phyloP scores from a whole-genome alignment of 2,888 invertebrate species.

The Protodeltote pygarga region DNA sequence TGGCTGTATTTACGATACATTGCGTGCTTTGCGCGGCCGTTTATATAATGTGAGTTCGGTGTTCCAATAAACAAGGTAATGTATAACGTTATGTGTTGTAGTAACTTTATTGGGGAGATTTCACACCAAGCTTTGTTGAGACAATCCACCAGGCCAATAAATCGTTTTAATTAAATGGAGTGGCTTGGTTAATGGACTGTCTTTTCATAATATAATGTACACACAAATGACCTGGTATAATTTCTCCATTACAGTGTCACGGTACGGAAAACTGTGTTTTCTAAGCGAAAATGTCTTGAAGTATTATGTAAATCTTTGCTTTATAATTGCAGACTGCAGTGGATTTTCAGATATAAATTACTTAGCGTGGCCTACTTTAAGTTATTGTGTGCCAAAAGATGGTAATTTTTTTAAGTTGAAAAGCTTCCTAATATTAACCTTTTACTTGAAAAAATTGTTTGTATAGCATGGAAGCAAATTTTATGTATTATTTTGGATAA shows the following conservation, averaged over 20 bases:
- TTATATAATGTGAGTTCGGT: constrained; percentile 5
- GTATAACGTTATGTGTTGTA: constrained; percentile 1
- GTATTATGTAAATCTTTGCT: constrained; percentile 8
- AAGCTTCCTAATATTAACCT: no score
- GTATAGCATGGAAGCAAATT: no score
- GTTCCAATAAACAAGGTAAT: constrained; percentile 3
- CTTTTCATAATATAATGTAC: no score
- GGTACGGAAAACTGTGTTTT: not conserved
- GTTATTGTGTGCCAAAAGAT: constrained; percentile 19
- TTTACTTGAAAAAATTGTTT: no score
- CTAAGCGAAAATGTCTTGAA: not conserved
- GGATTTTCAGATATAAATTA: constrained; percentile 1
- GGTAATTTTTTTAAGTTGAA: no score
- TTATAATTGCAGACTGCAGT: not conserved
- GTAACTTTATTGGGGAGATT: not conserved
- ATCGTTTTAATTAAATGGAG: no score
- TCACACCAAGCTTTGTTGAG: not conserved
- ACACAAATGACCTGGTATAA: no score
- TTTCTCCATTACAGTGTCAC: not conserved
- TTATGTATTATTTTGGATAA: no score
- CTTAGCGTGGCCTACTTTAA: constrained; percentile 16
- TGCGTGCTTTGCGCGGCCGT: constrained; percentile 2
- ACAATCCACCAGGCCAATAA: no score
- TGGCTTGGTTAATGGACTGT: no score
- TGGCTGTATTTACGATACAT: constrained; percentile 10